phyloP scores from a whole-genome alignment of 1,140 invertebrate species.

The Aphelenchoides besseyi region DNA sequence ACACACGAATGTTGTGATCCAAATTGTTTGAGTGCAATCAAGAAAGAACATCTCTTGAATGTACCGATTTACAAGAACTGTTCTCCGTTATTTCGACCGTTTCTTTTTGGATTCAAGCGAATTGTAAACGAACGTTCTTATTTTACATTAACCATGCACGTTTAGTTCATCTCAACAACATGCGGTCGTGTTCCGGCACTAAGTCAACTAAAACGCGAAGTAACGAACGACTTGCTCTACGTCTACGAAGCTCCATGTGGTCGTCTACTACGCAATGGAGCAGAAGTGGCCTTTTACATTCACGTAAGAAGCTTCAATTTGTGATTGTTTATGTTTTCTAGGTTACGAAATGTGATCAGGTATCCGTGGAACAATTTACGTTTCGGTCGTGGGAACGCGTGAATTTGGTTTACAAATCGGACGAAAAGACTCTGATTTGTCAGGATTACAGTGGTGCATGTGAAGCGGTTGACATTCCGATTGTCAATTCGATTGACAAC shows the following conservation, averaged over 20 bases:
- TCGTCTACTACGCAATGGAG: not conserved
- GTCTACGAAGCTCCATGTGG: constrained; percentile 14
- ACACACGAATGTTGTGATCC: not conserved
- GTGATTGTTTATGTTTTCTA: not conserved
- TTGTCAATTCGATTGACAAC: constrained; percentile 11
- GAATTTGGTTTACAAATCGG: constrained; percentile 17
- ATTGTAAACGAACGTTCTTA: not conserved
- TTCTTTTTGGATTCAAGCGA: constrained; percentile 16
- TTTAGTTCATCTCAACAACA: not conserved
- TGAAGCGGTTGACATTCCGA: constrained; percentile 15
- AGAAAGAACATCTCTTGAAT: not conserved
- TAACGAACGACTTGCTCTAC: not conserved
- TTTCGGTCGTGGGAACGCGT: constrained; percentile 16
- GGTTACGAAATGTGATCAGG: constrained; percentile 6
- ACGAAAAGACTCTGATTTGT: constrained; percentile 5
- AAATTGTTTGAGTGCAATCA: constrained; percentile 1
- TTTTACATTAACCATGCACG: not conserved
- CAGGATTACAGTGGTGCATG: not conserved
- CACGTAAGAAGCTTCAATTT: not conserved
- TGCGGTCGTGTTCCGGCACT: not conserved
- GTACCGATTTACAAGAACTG: not conserved
- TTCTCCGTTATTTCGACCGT: constrained; percentile 10
- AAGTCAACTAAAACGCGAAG: not conserved
- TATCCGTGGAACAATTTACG: constrained; percentile 21
- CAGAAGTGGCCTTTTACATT: constrained; percentile 21